Evolutionary conservation across 1,140 invertebrate genomes (phyloP), one percentile per base, ranked within the genome.

Genomic region (Halyomorpha halys): DNA sequence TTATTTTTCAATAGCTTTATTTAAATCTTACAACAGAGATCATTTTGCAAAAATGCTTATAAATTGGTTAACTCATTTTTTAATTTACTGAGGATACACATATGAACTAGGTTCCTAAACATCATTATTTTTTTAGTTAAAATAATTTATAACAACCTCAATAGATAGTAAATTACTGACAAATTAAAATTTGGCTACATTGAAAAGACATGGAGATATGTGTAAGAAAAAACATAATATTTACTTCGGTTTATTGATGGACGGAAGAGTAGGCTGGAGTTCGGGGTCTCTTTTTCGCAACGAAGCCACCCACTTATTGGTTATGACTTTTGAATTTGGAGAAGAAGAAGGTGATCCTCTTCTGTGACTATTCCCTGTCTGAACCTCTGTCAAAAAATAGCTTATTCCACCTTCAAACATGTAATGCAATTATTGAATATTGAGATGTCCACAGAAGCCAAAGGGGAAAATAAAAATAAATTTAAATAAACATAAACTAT

Each of bases 281-380:
- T 84, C 81, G 1, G 83, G 82, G 74, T 86, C 82, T 49, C 83
- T 73, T 66, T 79, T 79, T 2, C 84, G 71, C 16, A 86, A 69
- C 19, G 83, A 83, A 0, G 78, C 79, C 13, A 79, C 79, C 81
- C 81, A 82, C 70, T 77, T 77, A 59, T 82, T 80, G 59, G 66
- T 67, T 8, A 64, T 64, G 62, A 77, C 78, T 0, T 76, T 77
- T 0, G 67, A 68, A 19, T 70, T 68, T n/a, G 68, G 67, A 19
- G 64, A 69, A 15, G 44, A 23, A 49, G 27, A 19, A 44, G 59
- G 23, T 2, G 45, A 47, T 14, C 16, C 21, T 44, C 23, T 21
- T 30, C 53, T 25, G 9, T 49, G 44, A 25, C 53, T 9, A 6
- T 15, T 15, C 8, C 15, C 23, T 16, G 53, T 64, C 23, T 59